Conservation (phyloP, 2,888 invertebrate genomes). For the Pomacea canaliculata region DNA sequence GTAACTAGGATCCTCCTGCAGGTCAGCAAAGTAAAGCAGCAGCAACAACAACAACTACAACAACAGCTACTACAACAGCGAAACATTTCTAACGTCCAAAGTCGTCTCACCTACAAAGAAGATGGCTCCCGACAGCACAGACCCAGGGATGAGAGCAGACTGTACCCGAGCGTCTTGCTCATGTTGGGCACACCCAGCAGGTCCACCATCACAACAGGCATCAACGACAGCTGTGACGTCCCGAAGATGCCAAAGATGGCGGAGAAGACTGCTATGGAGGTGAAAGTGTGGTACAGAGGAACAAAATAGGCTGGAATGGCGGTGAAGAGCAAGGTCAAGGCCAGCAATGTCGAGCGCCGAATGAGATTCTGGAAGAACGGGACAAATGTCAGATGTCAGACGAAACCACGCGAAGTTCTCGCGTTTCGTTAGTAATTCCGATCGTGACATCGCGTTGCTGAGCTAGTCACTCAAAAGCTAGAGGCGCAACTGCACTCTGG, state of each 20-base stretch:
- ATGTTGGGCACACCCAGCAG: slow-evolving; percentile 10
- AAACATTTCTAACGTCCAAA: no score
- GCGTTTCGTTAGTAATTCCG: background rate
- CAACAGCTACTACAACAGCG: no score
- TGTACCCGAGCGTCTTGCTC: slow-evolving; percentile 10
- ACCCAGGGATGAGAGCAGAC: background rate
- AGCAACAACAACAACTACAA: no score
- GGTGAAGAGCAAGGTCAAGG: background rate
- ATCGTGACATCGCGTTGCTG: no score
- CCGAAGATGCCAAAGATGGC: slow-evolving; percentile 9
- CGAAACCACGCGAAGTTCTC: background rate
- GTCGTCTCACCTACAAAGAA: background rate
- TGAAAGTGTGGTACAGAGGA: background rate
- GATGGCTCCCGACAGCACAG: background rate
- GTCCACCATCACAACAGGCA: slow-evolving; percentile 77
- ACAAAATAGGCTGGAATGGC: background rate
- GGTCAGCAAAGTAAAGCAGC: no score
- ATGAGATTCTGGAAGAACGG: slow-evolving; percentile 11
- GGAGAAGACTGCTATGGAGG: slow-evolving; percentile 8
- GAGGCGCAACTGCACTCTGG: background rate
- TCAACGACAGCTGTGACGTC: slow-evolving; percentile 8
- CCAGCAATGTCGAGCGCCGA: background rate
- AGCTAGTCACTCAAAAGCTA: no score
- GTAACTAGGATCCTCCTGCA: no score
- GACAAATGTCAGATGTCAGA: background rate